Conservation (phyloP, 1,140 invertebrate genomes). For the Dendrolimus kikuchii region DNA sequence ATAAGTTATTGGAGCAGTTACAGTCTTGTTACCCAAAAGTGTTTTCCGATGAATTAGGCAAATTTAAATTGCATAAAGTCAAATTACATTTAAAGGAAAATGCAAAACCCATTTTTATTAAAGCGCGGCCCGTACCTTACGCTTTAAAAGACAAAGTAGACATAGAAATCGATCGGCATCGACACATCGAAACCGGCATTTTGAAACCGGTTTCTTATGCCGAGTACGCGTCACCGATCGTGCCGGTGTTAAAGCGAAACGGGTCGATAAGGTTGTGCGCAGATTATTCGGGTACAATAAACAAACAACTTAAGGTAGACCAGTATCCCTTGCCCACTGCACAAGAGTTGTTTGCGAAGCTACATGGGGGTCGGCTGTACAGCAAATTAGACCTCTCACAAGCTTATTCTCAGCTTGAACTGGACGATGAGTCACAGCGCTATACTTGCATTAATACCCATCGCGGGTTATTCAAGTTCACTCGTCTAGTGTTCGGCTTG, state of each 20-base stretch:
- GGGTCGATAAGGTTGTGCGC: neutral
- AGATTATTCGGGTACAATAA: conserved; percentile 4
- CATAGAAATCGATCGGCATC: neutral
- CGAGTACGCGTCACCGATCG: conserved; percentile 4
- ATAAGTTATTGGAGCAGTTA: conserved; percentile 1
- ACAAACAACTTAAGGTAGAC: conserved; percentile 2
- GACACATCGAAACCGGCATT: conserved; percentile 1
- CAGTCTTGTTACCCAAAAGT: conserved; percentile 2
- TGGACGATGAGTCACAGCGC: conserved; percentile 16
- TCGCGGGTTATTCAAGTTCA: conserved; percentile 20
- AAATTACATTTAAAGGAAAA: conserved; percentile 7
- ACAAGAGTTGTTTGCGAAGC: conserved; percentile 4
- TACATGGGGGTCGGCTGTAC: neutral
- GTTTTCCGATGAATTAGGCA: conserved; percentile 8
- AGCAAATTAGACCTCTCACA: conserved; percentile 3
- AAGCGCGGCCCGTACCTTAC: conserved; percentile 5
- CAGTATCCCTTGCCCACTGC: conserved; percentile 3
- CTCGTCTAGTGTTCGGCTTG: conserved; percentile 20
- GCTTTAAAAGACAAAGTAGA: conserved; percentile 7
- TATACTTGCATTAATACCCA: conserved; percentile 24
- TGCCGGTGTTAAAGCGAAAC: neutral
- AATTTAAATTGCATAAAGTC: conserved; percentile 8
- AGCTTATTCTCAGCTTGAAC: conserved; percentile 8
- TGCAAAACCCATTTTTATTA: conserved; percentile 7
- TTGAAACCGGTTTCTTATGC: conserved; percentile 1